Percentiles rank a stretch among this genome's conserved stretches.
These are phyloP conservation scores for Drosophila maculinotata DNA, from an alignment of 2,888 invertebrate genomes.

Conservation along the genomic window DNA sequence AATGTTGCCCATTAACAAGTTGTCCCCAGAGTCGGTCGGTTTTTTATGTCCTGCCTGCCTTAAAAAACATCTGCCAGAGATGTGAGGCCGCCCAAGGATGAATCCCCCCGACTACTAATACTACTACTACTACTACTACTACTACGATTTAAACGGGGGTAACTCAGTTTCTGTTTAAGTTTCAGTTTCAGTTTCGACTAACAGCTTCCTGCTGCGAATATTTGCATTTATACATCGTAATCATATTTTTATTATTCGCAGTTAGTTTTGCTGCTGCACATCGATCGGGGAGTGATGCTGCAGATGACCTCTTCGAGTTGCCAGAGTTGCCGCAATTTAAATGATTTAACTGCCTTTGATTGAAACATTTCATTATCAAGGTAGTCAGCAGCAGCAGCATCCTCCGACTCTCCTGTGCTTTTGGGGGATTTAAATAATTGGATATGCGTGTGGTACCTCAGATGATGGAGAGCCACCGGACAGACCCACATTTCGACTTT, in stretches of 20 bases:
- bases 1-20: slow-evolving; percentile 76
- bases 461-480: slow-evolving; percentile 36
- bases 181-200: slow-evolving; percentile 20
- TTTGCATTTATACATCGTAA: slow-evolving; percentile 82
- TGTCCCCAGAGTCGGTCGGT: slow-evolving; percentile 63
- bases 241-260: slow-evolving; percentile 82
- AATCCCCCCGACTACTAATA: background rate
- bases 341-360: slow-evolving; percentile 77
- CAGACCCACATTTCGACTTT: slow-evolving; percentile 34
- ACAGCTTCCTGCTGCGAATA: slow-evolving; percentile 54
- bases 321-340: slow-evolving; percentile 67
- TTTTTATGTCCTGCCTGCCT: slow-evolving; percentile 12
- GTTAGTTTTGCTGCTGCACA: slow-evolving; percentile 55
- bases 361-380: slow-evolving; percentile 79
- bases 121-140: no score
- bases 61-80: slow-evolving; percentile 72
- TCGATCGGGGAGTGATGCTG: slow-evolving; percentile 1
- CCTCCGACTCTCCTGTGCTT: slow-evolving; percentile 1
- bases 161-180: no score
- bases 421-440: slow-evolving; percentile 80
- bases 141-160: slow-evolving; percentile 9
- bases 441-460: slow-evolving; percentile 80
- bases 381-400: slow-evolving; percentile 27
- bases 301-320: slow-evolving; percentile 1
- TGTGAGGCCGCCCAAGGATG: slow-evolving; percentile 17